Conservation (phyloP, 2,797 vertebrate genomes). For the Sphenopsis melanotis region DNA sequence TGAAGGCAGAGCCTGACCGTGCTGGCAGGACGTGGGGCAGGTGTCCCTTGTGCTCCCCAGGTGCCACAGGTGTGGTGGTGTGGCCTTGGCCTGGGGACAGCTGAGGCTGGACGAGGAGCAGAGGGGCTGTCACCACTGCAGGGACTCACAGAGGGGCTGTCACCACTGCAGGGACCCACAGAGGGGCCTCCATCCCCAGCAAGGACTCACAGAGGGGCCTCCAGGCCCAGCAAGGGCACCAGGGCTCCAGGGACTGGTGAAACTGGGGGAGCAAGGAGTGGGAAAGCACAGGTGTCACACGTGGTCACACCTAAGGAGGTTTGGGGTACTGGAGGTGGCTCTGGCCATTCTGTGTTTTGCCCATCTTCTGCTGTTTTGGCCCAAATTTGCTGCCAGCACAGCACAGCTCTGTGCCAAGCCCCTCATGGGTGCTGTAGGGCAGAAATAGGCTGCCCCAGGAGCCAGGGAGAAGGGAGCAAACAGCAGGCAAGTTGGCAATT, state of each 20-base stretch:
- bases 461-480: background rate
- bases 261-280: background rate
- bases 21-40: background rate
- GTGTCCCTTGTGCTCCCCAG: rapidly evolving
- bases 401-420: background rate
- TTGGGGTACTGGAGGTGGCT: background rate
- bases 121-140: background rate
- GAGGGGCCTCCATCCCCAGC: no score
- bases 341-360: background rate
- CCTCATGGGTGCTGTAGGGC: background rate
- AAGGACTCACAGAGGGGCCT: rapidly evolving
- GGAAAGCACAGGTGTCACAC: background rate
- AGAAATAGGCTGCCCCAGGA: background rate
- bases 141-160: no score
- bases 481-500: background rate
- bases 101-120: background rate
- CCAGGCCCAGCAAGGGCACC: rapidly evolving
- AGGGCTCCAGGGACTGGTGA: background rate
- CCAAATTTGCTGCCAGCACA: background rate
- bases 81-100: background rate
- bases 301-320: background rate
- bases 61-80: rapidly evolving
- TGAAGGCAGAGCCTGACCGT: rapidly evolving
- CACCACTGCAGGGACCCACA: no score
- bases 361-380: background rate